Percentiles rank a stretch among this genome's conserved stretches.
Conservation (phyloP, 2,888 invertebrate species). For the Zaprionus bogoriensis region DNA sequence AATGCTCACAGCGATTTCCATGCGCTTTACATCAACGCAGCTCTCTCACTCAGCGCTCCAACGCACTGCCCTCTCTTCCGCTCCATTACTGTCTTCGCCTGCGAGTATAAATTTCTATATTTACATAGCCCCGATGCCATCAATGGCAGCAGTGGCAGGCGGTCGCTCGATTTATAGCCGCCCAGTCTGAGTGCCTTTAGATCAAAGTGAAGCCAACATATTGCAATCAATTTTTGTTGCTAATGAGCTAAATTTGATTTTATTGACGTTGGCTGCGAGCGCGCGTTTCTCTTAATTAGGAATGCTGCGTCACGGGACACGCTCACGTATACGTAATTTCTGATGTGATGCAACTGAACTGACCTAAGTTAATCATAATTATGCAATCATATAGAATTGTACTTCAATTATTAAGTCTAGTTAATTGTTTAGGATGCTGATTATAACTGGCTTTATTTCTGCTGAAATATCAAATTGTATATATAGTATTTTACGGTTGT, state of each 20-base stretch:
- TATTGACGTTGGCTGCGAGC: constrained; percentile 63
- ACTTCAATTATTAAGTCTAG: too few relatives aligned
- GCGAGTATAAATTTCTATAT: constrained; percentile 36
- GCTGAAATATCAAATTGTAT: too few relatives aligned
- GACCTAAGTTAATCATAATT: constrained; percentile 5
- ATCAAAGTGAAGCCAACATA: constrained; percentile 62
- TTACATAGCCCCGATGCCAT: constrained; percentile 33
- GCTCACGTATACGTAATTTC: constrained; percentile 44
- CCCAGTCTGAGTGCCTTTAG: constrained; percentile 52
- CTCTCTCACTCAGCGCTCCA: constrained; percentile 17
- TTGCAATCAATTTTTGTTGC: constrained; percentile 74
- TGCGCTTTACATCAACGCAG: constrained; percentile 41
- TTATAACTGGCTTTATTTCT: too few relatives aligned
- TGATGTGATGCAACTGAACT: constrained; percentile 19
- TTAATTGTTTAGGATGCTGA: too few relatives aligned
- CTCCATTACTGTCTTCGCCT: neutral
- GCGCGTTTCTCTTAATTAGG: constrained; percentile 27
- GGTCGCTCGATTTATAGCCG: constrained; percentile 47
- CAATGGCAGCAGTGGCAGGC: constrained; percentile 27
- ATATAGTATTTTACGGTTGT: too few relatives aligned
- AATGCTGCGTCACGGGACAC: neutral
- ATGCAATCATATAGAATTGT: too few relatives aligned
- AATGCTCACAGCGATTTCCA: constrained; percentile 1
- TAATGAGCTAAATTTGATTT: constrained; percentile 76
- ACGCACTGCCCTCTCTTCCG: constrained; percentile 42